A percentile compares a stretch with the other conserved stretches of the same genome.
Evolutionary conservation across 2,888 invertebrate genomes (phyloP).

Genomic region (Catocala sponsa): DNA sequence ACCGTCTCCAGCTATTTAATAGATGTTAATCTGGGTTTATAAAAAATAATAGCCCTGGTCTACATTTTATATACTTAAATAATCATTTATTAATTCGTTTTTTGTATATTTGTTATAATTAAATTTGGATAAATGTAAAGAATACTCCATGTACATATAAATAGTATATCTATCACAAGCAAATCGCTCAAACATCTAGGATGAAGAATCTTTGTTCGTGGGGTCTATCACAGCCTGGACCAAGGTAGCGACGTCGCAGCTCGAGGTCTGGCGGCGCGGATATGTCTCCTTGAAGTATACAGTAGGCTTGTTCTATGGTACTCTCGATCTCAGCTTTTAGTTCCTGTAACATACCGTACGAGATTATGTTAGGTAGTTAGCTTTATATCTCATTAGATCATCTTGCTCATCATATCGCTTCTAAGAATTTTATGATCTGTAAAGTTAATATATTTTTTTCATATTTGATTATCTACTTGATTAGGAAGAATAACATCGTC

Average conservation of each 20-base stretch:
- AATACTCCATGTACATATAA: constrained; percentile 12
- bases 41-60: too few relatives aligned
- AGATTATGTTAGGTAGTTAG: too few relatives aligned
- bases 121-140: background rate
- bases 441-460: too few relatives aligned
- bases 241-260: constrained; percentile 77
- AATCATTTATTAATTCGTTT: too few relatives aligned
- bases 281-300: constrained; percentile 86
- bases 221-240: constrained; percentile 80
- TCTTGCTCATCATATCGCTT: too few relatives aligned
- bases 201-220: constrained; percentile 80
- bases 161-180: constrained; percentile 35
- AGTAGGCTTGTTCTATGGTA: constrained; percentile 84
- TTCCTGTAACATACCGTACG: constrained; percentile 66
- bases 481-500: too few relatives aligned
- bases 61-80: too few relatives aligned
- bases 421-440: too few relatives aligned
- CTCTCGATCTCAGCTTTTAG: constrained; percentile 80
- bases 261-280: constrained; percentile 84
- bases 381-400: too few relatives aligned
- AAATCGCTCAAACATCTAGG: constrained; percentile 60
- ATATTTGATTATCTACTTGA: too few relatives aligned
- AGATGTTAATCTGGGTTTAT: too few relatives aligned
- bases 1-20: too few relatives aligned
- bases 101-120: background rate